A percentile compares a stretch with the other conserved stretches of the same genome.
These are phyloP conservation scores for Eledone cirrhosa DNA, from an alignment of 2,888 invertebrate genomes.

Conservation along the genomic window DNA sequence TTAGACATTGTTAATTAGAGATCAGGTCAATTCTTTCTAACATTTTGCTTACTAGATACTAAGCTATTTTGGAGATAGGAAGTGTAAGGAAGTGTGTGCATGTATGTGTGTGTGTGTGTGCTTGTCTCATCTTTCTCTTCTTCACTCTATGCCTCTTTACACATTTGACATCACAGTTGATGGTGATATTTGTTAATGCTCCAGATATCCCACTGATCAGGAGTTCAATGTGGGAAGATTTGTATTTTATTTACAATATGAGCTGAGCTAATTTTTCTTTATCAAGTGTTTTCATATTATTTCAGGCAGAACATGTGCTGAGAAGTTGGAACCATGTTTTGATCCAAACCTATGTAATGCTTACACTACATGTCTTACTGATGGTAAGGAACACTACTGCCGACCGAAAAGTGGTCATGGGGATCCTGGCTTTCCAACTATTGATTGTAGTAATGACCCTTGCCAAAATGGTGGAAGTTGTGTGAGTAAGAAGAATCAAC, in stretches of 20 bases:
- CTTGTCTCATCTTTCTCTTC: too few species aligned
- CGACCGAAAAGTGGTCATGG: neutral
- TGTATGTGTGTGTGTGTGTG: too few species aligned
- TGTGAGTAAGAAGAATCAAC: neutral
- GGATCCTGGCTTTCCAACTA: neutral
- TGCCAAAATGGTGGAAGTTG: conserved; percentile 9
- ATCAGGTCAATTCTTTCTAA: too few species aligned
- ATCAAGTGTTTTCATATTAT: neutral
- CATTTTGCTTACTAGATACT: too few species aligned
- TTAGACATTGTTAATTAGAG: too few species aligned
- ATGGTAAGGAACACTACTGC: neutral
- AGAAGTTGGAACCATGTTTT: neutral
- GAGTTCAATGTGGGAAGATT: neutral
- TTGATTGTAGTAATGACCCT: neutral
- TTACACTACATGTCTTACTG: neutral
- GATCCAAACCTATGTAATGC: neutral
- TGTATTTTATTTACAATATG: neutral
- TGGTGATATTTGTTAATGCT: too few species aligned
- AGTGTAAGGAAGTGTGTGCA: too few species aligned
- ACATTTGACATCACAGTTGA: too few species aligned
- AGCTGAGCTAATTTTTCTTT: neutral
- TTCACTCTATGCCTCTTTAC: too few species aligned
- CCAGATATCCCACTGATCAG: too few species aligned
- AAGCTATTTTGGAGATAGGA: too few species aligned
- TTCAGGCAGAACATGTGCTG: conserved; percentile 8